phyloP scores from a whole-genome alignment of 2,888 invertebrate species.

The Pandemis heparana region DNA sequence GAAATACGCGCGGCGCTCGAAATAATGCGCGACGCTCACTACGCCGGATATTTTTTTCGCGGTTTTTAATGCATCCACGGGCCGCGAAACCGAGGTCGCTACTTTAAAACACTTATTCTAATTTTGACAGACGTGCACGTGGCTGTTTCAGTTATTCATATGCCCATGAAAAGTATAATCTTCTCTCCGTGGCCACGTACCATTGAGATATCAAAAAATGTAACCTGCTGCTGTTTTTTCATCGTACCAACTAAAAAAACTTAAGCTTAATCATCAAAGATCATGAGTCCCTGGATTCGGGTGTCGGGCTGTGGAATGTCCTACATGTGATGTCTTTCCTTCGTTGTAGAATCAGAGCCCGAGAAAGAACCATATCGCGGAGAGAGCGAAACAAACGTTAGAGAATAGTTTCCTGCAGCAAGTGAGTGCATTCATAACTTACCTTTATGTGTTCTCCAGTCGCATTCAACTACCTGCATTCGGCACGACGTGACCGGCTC shows the following conservation, averaged over 20 bases:
- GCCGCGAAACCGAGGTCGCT: slow-evolving; percentile 56
- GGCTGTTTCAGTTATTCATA: not conserved
- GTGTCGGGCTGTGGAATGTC: slow-evolving; percentile 51
- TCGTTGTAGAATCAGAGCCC: slow-evolving; percentile 83
- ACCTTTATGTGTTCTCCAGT: slow-evolving; percentile 50
- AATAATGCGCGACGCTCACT: slow-evolving; percentile 66
- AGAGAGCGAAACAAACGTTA: slow-evolving; percentile 84
- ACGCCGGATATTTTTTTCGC: slow-evolving; percentile 51
- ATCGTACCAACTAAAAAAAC: not conserved
- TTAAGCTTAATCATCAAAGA: not conserved
- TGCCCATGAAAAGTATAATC: not conserved
- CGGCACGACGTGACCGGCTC: not conserved
- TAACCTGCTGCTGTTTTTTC: not conserved
- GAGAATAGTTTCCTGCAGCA: slow-evolving; percentile 83
- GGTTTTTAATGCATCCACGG: slow-evolving; percentile 50
- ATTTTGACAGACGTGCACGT: not conserved
- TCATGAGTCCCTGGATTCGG: not conserved
- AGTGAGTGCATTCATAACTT: slow-evolving; percentile 73
- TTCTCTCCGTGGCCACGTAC: not conserved
- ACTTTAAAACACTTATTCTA: not conserved
- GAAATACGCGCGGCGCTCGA: slow-evolving; percentile 68
- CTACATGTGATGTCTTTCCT: slow-evolving; percentile 72
- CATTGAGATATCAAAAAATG: no score
- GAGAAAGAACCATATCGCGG: slow-evolving; percentile 83
- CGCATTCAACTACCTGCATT: slow-evolving; percentile 51